Evolutionary conservation across 2,888 invertebrate genomes (phyloP), one percentile per base, ranked within the genome.

Genomic region (Nycteola revayana): DNA sequence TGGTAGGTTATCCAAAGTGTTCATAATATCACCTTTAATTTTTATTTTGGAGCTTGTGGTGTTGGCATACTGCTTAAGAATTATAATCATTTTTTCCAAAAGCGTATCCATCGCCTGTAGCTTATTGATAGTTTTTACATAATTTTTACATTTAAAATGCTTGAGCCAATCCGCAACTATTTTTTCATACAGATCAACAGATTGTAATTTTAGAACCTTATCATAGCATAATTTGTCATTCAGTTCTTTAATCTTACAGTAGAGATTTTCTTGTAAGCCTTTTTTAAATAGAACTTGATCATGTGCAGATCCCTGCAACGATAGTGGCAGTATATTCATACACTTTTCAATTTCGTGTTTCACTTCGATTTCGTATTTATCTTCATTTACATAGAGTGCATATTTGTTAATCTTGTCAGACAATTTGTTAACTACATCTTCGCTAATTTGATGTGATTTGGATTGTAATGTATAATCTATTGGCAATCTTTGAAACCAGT

Each of bases 401-500:
- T 71, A 36, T 7, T 39, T 33, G n/a, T 52, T 42, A 3, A 83
- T 48, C 24, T 62, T 66, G 1, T 65, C 56, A 4, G 69, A 52
- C 2, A 82, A 52, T 17, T 61, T 40, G 20, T 64, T 60, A 0
- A 71, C 42, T 6, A 60, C 32, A 21, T 63, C 60, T 4, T 60
- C 50, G 41, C 57, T 67, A 18, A 63, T 29, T 28, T 60, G 42
- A 41, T 65, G 57, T 3, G 49, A 44, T n/a, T 49, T 56, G 9
- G 41, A 29, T 6, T 44, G 44, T 1, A 33, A 14, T 4, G 49
- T 31, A 7, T 41, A 54, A 36, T 62, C 62, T 10, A 65, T 41
- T 0, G 72, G 77, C 28, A 81, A 43, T 6, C 61, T 54, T 28
- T 60, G 43, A 0, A 71, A 38, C 71, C 76, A 79, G 20, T 60